phyloP scores from a whole-genome alignment of 2,113 vertebrate genomes.

The Anhinga rufa region DNA sequence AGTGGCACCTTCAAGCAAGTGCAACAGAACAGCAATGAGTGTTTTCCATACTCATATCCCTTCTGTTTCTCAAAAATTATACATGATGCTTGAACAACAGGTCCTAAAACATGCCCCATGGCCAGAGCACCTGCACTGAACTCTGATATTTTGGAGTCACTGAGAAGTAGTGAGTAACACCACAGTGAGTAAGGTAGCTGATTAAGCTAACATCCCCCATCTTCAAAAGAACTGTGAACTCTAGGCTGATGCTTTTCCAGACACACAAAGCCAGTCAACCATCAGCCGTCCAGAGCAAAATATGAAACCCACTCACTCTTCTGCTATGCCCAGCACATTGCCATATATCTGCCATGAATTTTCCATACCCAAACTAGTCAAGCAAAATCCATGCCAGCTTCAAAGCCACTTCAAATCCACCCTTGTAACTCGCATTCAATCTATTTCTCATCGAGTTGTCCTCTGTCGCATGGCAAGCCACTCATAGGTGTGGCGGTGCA shows the following conservation, averaged over 20 bases:
- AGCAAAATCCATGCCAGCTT: background rate
- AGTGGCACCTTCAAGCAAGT: background rate
- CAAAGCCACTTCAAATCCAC: background rate
- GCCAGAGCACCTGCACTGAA: background rate
- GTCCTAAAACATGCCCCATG: background rate
- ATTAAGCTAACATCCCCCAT: background rate
- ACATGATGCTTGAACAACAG: background rate
- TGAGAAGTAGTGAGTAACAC: background rate
- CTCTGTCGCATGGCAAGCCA: rapidly evolving
- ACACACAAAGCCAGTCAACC: background rate
- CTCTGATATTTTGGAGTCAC: background rate
- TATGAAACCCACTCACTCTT: background rate
- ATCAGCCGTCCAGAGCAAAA: background rate
- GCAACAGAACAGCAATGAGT: background rate
- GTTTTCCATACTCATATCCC: background rate
- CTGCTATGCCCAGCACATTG: background rate
- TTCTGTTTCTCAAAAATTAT: background rate
- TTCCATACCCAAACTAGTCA: background rate
- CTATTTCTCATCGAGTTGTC: background rate
- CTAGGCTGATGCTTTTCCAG: background rate
- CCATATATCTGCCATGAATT: background rate
- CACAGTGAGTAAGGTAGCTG: background rate
- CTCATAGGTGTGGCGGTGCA: background rate
- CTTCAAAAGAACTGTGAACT: background rate
- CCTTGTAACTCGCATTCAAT: background rate